Evolutionary conservation across 2,797 vertebrate genomes (phyloP).

Genomic region (Sebastes nivosus): DNA sequence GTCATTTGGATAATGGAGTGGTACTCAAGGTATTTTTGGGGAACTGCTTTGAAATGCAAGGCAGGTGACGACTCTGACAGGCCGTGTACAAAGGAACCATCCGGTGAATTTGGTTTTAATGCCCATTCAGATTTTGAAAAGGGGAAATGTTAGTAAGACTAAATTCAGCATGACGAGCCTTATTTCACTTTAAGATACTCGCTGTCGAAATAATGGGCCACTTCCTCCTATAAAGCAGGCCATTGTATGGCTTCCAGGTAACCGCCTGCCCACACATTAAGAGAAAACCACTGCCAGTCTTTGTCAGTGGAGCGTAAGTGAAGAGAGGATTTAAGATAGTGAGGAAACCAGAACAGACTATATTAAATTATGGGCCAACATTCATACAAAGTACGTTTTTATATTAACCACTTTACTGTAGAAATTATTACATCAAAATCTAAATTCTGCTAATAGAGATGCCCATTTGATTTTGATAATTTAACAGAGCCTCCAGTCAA

Average conservation of each 20-base stretch:
- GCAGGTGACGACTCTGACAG: conserved; percentile 33
- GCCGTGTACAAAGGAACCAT: conserved; percentile 13
- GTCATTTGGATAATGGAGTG: conserved; percentile 69
- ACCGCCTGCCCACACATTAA: background rate
- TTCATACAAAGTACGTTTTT: background rate
- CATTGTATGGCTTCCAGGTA: conserved; percentile 34
- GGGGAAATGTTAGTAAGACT: conserved; percentile 51
- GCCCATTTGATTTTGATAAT: background rate
- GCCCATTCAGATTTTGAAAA: conserved; percentile 56
- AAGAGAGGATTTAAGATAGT: background rate
- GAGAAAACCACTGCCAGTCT: background rate
- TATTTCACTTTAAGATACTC: conserved; percentile 46
- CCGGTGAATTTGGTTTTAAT: conserved; percentile 55
- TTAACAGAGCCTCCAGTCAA: background rate
- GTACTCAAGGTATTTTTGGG: conserved; percentile 32
- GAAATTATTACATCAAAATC: background rate
- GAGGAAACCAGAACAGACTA: background rate
- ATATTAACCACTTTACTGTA: background rate
- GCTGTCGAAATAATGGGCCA: conserved; percentile 42
- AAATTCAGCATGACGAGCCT: conserved; percentile 41
- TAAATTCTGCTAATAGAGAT: too few species aligned
- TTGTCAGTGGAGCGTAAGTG: background rate
- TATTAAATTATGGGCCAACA: background rate
- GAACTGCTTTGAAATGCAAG: conserved; percentile 70
- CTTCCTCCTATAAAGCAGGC: conserved; percentile 20